Percentiles rank a stretch among this genome's conserved stretches.
phyloP scores from a whole-genome alignment of 2,888 invertebrate species.

The Cepaea hortensis region DNA sequence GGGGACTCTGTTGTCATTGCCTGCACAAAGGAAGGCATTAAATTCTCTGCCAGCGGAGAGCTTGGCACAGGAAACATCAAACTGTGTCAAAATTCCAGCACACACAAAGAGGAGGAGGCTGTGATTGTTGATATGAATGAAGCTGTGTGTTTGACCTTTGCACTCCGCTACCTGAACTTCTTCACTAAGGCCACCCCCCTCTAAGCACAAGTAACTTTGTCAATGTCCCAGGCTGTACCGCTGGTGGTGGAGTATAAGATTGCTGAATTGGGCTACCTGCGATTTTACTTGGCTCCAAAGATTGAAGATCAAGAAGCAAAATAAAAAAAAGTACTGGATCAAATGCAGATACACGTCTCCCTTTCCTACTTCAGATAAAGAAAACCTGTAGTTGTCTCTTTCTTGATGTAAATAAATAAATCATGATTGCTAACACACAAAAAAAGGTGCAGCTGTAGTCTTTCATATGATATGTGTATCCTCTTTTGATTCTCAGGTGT shows the following conservation, averaged over 20 bases:
- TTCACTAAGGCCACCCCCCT: constrained; percentile 98
- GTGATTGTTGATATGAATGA: constrained; percentile 98
- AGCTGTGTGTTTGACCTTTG: constrained; percentile 96
- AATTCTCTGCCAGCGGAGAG: constrained; percentile 96
- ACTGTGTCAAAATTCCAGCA: constrained; percentile 91
- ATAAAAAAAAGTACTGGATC: no score
- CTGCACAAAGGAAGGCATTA: constrained; percentile 96
- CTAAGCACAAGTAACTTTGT: constrained; percentile 88
- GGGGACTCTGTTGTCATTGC: constrained; percentile 98
- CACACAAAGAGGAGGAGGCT: constrained; percentile 95
- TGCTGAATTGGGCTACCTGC: no score
- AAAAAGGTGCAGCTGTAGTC: constrained; percentile 79
- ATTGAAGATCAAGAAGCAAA: no score
- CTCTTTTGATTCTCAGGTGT: no score
- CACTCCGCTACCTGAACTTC: constrained; percentile 93
- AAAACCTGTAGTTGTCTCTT: no score
- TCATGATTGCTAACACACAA: no score
- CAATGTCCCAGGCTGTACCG: constrained; percentile 97
- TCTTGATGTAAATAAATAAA: no score
- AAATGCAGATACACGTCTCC: no score
- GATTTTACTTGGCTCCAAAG: no score
- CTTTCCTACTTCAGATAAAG: no score
- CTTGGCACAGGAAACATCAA: constrained; percentile 89
- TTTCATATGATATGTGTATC: no score
- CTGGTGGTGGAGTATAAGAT: no score